A percentile compares a stretch with the other conserved stretches of the same genome.
Evolutionary conservation across 2,113 vertebrate genomes (phyloP).

Genomic region (Acanthochromis polyacanthus): DNA sequence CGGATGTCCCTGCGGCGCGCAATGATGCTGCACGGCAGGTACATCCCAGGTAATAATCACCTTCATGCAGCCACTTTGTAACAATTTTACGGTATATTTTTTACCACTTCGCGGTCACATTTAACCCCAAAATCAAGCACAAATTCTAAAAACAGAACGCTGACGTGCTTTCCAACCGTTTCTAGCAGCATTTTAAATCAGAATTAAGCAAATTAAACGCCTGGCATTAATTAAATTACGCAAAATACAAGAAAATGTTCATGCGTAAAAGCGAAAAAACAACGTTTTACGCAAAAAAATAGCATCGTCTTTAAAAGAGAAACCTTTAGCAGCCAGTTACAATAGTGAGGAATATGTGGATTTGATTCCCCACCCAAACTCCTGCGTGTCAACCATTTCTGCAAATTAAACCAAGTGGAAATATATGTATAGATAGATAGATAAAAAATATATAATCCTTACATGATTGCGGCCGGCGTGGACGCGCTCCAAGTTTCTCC

Average conservation of each 20-base stretch:
- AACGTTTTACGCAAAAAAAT: constrained; percentile 1
- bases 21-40: constrained; percentile 14
- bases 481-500: constrained; percentile 88
- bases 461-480: constrained; percentile 65
- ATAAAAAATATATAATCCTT: constrained; percentile 55
- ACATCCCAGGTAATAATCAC: background rate
- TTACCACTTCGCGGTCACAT: background rate
- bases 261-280: background rate
- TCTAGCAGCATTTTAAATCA: background rate
- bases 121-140: background rate
- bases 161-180: background rate
- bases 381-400: constrained; percentile 34
- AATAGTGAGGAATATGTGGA: constrained; percentile 55
- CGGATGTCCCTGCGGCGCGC: constrained; percentile 12
- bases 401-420: constrained; percentile 50
- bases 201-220: background rate
- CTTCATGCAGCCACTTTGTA: too few species aligned
- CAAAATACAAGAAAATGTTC: background rate
- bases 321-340: constrained; percentile 56
- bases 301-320: constrained; percentile 38
- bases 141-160: background rate
- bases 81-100: background rate
- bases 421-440: constrained; percentile 24
- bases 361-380: constrained; percentile 18
- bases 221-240: background rate